Evolutionary conservation across 2,113 vertebrate genomes (phyloP), one percentile per base, ranked within the genome.

Genomic region (Campylomormyrus numenius): DNA sequence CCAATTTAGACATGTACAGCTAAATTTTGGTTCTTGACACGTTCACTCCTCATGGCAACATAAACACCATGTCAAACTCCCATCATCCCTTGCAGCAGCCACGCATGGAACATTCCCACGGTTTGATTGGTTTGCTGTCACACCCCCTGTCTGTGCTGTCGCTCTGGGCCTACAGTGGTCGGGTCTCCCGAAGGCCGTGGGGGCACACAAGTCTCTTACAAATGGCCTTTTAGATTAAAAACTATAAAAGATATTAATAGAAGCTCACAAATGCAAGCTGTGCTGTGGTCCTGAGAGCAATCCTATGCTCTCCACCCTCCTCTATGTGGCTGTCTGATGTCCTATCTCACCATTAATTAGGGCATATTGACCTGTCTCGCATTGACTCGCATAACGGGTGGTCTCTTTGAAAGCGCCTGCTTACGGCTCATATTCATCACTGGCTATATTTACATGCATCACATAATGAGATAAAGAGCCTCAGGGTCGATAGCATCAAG

Each of bases 401-500:
- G 35, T 80, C 74, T 80, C 74, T 80, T 80, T 80, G 74, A 86
- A 50, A 86, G 46, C 9, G 48, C 45, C 24, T 31, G 84, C n/a
- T 48, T 86, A 9, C 24, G n/a, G 19, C 84, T 15, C 48, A 86
- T 86, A 86, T 86, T 86, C 84, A 86, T 50, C 84, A 48, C 45
- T 1, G 1, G 24, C 24, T 86, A 86, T 86, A 86, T 86, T 86
- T 49, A 49, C 84, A 49, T 48, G 84, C 46, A n/a, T 15, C 42
- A 27, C 48, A 86, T 86, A 86, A 86, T 86, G 84, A 50, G 84
- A 86, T 86, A 49, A 86, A 49, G 84, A 86, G 9, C 45, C 45
- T 86, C 9, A 27, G 46, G 84, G 84, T 86, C 45, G 84, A 86
- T 86, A 24, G n/a, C 45, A 48, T 86, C 45, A 24, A 50, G 84